Base-by-base conservation (phyloP, 2,888 invertebrate genomes). In the Melinaea menophilus region DNA sequence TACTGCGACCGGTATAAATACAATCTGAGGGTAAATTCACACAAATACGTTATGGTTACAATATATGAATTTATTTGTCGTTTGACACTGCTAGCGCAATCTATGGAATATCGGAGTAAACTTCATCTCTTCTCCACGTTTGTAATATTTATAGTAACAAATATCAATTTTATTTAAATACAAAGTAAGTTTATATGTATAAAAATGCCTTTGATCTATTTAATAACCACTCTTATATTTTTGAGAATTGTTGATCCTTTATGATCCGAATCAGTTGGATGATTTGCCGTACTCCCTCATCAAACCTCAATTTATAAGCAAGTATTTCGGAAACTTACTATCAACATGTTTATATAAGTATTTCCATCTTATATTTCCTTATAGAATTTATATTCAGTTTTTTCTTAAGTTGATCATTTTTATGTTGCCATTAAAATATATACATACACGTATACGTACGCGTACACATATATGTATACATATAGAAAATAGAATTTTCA, bases 221-320 rank as follows among this genome's bases (percentile, higher is more conserved):
- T 51, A 60, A 47, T 59, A 59, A 62, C 58, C 64, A 64, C 59
- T 60, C 64, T 64, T 62, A 62, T 61, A 66, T 64, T 66, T 68
- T 66, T 61, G 58, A 61, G 48, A 54, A 58, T 56, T 60, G 56
- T 46, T 62, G 60, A 68, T 68, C 66, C 62, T 51, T 57, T 62
- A 64, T 70, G 63, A 68, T 65, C 63, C 69, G 57, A 61, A 64
- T 65, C 59, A 60, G 58, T 56, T 62, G 56, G 60, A 62, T 54
- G 63, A 66, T 58, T 61, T 63, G 55, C 61, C 57, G 63, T 59
- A 66, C 58, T 48, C 45, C 58, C 63, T 68, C 60, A 59, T 64
- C 61, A 67, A 63, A 59, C 54, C 55, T 66, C 64, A 68, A 66
- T 66, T 65, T 64, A 65, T 63, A 66, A 63, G 59, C 58, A 59